These are phyloP conservation scores for Ophthalmolycus amberensis DNA, from an alignment of 2,113 vertebrate genomes.

Conservation along the genomic window DNA sequence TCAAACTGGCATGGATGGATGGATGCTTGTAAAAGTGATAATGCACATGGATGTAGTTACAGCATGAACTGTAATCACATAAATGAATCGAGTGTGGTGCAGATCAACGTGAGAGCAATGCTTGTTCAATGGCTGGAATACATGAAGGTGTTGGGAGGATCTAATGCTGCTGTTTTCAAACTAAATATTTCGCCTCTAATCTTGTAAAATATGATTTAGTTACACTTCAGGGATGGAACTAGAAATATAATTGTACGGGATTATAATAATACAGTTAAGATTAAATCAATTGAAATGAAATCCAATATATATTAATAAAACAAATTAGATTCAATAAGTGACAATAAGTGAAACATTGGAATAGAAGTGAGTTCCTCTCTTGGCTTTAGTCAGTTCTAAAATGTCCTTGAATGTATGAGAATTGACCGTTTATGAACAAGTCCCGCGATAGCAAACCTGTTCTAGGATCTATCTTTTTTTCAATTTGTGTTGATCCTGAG, in stretches of 20 bases:
- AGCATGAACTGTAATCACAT: not conserved
- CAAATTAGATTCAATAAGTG: not conserved
- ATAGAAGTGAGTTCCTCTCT: not conserved
- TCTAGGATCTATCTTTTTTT: constrained; percentile 45
- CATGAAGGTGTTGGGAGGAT: not conserved
- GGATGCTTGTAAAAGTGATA: not conserved
- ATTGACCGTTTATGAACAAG: constrained; percentile 17
- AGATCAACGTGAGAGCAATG: not conserved
- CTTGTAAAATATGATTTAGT: not conserved
- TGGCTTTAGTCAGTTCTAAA: not conserved
- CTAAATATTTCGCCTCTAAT: not conserved
- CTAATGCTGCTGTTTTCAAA: not conserved
- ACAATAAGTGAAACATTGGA: not conserved
- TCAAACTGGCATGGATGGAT: not conserved
- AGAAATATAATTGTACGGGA: not conserved
- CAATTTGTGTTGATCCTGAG: constrained; percentile 27
- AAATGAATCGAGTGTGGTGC: not conserved
- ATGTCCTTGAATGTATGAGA: not conserved
- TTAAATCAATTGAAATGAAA: not conserved
- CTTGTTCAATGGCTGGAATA: constrained; percentile 1
- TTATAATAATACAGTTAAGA: not conserved
- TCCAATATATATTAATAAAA: not conserved
- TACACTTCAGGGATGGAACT: not conserved
- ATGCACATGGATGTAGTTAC: not conserved
- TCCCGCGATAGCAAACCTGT: constrained; percentile 13